Base-by-base conservation (phyloP, 2,797 vertebrate species). In the Eremophila alpestris region DNA sequence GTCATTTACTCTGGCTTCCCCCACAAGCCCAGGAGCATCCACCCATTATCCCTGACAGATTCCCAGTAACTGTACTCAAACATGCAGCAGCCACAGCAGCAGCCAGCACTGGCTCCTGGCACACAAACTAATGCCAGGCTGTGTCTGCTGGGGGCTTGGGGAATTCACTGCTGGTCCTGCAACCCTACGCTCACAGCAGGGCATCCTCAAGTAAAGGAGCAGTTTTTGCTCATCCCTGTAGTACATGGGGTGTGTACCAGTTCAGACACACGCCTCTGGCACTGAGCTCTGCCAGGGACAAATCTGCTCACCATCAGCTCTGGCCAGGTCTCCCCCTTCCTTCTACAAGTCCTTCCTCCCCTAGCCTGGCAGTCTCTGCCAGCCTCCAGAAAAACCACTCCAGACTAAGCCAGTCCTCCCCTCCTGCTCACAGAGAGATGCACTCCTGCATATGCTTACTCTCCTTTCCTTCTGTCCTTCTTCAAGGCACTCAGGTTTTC, bases 371-470 rank as follows among this genome's bases (percentile, higher is more conserved):
- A 68, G 41, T 38, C 24, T 59, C 15, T 4, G 0, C 18, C 21
- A 8, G 48, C 36, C 63, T 65, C 54, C 46, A 76, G 74, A 3
- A 3, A 71, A 70, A 87, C 12, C 4, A 10, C 16, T 27, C 24
- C 10, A 3, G 36, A 24, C 46, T 40, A 52, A 71, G 36, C 13
- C 58, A 51, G 8, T 49, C 65, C 34, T 90, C 67, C 34, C 17
- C 23, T 10, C n/a, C 49, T 3, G 8, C 59, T 71, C 59, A 32
- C 0, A 45, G 27, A 62, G 29, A 46, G 38, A 41, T 68, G 26
- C n/a, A 30, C 29, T 68, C 2, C 2, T 41, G 46, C 32, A 5
- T 27, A 13, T 0, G 2, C n/a, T 51, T 0, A 0, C 24, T 48
- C 73, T 74, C 56, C 22, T 69, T 79, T 34, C 91, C n/a, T 71